phyloP scores from a whole-genome alignment of 2,113 vertebrate genomes.

The Octodon degus region DNA sequence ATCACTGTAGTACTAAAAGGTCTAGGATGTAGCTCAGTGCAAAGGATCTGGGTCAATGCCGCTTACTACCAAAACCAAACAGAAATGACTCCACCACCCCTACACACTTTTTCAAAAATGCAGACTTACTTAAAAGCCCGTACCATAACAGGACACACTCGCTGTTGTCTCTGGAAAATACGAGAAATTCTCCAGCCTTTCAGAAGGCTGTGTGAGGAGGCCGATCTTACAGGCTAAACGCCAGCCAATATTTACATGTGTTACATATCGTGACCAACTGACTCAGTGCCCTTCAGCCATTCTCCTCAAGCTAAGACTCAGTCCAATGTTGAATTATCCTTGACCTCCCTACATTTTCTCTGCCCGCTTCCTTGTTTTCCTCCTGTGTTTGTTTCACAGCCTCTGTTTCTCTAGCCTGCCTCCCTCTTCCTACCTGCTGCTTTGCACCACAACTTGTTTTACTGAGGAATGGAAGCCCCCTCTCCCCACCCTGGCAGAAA shows the following conservation, averaged over 20 bases:
- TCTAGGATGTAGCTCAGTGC: neutral
- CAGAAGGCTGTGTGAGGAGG: neutral
- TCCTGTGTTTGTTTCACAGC: neutral
- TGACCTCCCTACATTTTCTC: neutral
- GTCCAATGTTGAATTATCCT: neutral
- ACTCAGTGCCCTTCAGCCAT: neutral
- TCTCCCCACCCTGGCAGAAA: neutral
- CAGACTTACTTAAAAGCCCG: neutral
- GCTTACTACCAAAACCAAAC: neutral
- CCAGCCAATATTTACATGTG: neutral
- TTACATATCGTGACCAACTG: no score
- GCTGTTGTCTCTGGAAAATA: neutral
- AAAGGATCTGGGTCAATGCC: neutral
- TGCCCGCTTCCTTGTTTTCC: neutral
- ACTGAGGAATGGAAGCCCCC: constrained; percentile 41
- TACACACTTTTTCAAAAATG: neutral
- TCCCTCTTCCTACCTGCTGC: neutral
- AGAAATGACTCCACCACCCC: neutral
- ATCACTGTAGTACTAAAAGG: neutral
- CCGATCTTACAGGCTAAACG: no score
- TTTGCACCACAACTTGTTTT: neutral
- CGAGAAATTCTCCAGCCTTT: neutral
- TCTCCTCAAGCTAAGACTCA: neutral
- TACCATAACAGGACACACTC: no score
- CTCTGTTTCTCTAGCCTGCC: neutral